These are phyloP conservation scores for Seriola aureovittata DNA, from an alignment of 2,113 vertebrate genomes.

Conservation along the genomic window DNA sequence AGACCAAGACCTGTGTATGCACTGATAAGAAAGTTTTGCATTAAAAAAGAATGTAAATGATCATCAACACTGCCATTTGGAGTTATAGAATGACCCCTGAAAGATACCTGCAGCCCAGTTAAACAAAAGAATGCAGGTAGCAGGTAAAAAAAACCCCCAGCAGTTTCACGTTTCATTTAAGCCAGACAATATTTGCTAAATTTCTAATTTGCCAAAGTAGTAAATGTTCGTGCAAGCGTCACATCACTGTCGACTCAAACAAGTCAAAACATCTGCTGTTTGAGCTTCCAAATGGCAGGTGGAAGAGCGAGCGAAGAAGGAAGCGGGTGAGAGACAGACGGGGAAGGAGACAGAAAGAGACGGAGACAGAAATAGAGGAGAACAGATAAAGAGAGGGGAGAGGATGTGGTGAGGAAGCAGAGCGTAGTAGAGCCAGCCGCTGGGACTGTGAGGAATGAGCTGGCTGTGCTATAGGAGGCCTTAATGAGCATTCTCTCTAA, in stretches of 20 bases:
- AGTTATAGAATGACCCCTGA: background rate
- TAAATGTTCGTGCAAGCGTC: slow-evolving; percentile 18
- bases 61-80: background rate
- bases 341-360: slow-evolving; percentile 51
- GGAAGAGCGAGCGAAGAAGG: slow-evolving; percentile 36
- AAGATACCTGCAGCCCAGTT: slow-evolving; percentile 9
- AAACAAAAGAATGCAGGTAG: slow-evolving; percentile 11
- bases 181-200: slow-evolving; percentile 9
- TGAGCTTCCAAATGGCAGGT: slow-evolving; percentile 60
- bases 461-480: slow-evolving; percentile 77
- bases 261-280: slow-evolving; percentile 60
- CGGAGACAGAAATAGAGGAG: slow-evolving; percentile 68
- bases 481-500: slow-evolving; percentile 82
- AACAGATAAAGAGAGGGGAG: slow-evolving; percentile 67
- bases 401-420: slow-evolving; percentile 70
- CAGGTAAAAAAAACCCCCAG: background rate
- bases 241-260: slow-evolving; percentile 7
- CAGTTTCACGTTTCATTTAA: slow-evolving; percentile 5
- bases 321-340: slow-evolving; percentile 51
- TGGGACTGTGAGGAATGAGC: slow-evolving; percentile 81
- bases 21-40: background rate
- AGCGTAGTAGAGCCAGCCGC: slow-evolving; percentile 74
- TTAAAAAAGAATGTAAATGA: background rate
- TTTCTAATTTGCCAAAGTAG: slow-evolving; percentile 36
- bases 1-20: background rate